These are phyloP conservation scores for Sthenelais limicola DNA, from an alignment of 2,888 invertebrate species.

Conservation along the genomic window DNA sequence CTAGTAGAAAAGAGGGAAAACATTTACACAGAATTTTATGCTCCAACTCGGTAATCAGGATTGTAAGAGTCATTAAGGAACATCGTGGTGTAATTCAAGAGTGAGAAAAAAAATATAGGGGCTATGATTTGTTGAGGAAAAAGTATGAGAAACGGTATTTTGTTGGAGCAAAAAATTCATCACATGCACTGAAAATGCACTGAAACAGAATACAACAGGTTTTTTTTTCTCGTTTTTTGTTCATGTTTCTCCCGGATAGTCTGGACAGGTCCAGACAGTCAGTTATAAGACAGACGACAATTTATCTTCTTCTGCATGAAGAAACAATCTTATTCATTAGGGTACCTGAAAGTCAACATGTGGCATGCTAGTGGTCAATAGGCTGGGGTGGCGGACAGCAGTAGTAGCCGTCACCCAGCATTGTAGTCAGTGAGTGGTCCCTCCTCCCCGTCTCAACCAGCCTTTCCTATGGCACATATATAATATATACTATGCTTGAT, in stretches of 20 bases:
- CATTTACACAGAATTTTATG: slow-evolving; percentile 36
- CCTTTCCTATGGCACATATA: too few species aligned
- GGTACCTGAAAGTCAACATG: slow-evolving; percentile 21
- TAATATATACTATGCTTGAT: too few species aligned
- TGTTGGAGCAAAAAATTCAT: slow-evolving; percentile 32
- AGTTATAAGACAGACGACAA: slow-evolving; percentile 8
- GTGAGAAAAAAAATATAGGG: too few species aligned
- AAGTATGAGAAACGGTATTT: neutral
- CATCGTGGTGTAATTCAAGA: too few species aligned
- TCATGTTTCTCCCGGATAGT: neutral
- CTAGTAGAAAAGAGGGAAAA: slow-evolving; percentile 35
- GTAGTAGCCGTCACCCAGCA: too few species aligned
- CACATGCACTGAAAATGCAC: slow-evolving; percentile 36
- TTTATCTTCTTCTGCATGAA: slow-evolving; percentile 24
- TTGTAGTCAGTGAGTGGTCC: too few species aligned
- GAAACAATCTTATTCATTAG: slow-evolving; percentile 35
- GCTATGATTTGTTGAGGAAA: too few species aligned
- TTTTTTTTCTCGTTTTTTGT: neutral
- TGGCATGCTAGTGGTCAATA: too few species aligned
- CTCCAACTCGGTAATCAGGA: too few species aligned
- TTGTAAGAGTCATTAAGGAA: too few species aligned
- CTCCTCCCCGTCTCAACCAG: slow-evolving; percentile 36
- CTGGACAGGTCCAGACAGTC: slow-evolving; percentile 7
- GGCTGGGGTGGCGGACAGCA: too few species aligned
- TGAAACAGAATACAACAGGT: slow-evolving; percentile 20